phyloP scores from a whole-genome alignment of 2,797 vertebrate genomes.

The Ficedula albicollis region DNA sequence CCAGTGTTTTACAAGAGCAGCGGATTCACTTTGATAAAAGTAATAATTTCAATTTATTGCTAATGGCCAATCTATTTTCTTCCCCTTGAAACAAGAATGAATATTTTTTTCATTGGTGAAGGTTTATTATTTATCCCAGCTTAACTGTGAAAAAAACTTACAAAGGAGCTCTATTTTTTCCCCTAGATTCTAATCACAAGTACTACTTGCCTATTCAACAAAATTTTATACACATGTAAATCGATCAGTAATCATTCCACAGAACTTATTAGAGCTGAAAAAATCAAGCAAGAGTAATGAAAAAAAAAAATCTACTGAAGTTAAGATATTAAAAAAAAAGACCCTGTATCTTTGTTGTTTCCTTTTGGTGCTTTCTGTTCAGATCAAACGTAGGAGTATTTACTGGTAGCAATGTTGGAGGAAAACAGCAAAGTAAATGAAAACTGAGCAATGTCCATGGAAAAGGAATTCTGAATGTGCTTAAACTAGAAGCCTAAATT shows the following conservation, averaged over 20 bases:
- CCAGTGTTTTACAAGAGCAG: background rate
- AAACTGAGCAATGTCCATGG: background rate
- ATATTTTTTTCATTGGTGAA: background rate
- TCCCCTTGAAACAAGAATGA: background rate
- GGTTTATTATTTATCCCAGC: background rate
- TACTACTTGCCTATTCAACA: background rate
- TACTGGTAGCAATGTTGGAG: background rate
- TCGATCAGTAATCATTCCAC: background rate
- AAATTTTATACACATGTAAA: background rate
- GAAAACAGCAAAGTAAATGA: background rate
- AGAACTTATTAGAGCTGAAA: background rate
- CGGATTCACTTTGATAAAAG: background rate
- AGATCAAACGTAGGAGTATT: background rate
- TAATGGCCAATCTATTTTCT: background rate
- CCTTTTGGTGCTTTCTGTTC: background rate
- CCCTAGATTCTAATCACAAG: background rate
- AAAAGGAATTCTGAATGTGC: background rate
- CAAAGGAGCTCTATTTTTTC: background rate
- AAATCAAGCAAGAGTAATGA: background rate
- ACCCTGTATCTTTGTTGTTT: background rate
- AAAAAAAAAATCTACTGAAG: background rate
- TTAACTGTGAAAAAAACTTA: background rate
- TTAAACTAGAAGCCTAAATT: background rate
- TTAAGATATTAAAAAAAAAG: background rate
- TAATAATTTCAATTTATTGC: background rate